Base-by-base conservation (phyloP, 2,113 vertebrate species). In the Brachirus orientalis region DNA sequence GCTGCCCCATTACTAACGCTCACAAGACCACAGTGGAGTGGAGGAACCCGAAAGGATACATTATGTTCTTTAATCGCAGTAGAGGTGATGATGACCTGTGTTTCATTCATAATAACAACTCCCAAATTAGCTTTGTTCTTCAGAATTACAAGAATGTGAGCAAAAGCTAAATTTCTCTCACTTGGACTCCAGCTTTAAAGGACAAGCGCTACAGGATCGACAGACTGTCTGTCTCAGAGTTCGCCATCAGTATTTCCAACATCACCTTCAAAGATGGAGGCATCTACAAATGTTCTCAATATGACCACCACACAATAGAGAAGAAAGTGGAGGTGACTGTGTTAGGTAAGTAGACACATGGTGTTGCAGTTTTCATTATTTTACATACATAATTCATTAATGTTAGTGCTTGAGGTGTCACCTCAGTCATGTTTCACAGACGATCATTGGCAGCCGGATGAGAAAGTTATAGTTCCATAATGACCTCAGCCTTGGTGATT, bases 211-310 rank as follows among this genome's bases (percentile, higher is more conserved):
- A 75, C 79, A 76, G 63, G 13, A 19, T 93, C 35, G 20, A 36
- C 6, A 84, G 48, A 9, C 77, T 78, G 45, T 88, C 90, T 1
- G 0, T 28, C 4, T 71, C 83, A 1, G 51, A 85, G 41, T 93
- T 81, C 82, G 66, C 69, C 36, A 12, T 93, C 52, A 80, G 63
- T 10, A 40, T 94, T 57, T 85, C 88, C 3, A 28, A 77, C 8
- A 62, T 92, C 37, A 87, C 58, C 11, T 88, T 93, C 33, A 86
- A 68, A 28, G 92, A 94, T 58, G 89, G 83, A 62, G 93, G 93
- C 33, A 53, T 47, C 35, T 94, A 93, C 65, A 91, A 22, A 7
- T 94, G 93, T 78, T 3, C 45, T 43, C 59, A 83, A 9, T 93
- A 92, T n/a, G 48, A 0, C 5, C 0, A 51, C 1, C 13, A 6